Percentiles rank a stretch among this genome's conserved stretches.
Evolutionary conservation across 2,113 vertebrate species (phyloP).

Genomic region (Poeciliopsis occidentalis): DNA sequence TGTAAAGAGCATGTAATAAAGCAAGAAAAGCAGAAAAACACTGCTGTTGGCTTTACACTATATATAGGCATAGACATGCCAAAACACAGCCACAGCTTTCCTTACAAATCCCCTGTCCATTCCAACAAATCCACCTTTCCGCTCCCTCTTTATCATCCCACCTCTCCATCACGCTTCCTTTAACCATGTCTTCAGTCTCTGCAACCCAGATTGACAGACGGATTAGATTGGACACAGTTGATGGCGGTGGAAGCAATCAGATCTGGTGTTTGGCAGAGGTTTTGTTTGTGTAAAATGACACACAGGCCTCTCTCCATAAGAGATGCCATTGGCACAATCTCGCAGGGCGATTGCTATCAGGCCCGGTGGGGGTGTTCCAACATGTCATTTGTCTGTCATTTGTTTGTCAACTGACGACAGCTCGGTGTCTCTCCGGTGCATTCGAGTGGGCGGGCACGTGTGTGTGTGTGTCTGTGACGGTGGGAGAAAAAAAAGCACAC

Average conservation of each 20-base stretch:
- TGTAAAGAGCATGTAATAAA: no score
- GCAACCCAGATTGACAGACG: constrained; percentile 80
- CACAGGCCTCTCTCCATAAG: constrained; percentile 66
- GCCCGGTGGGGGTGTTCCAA: constrained; percentile 79
- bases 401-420: constrained; percentile 81
- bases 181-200: constrained; percentile 61
- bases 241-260: constrained; percentile 79
- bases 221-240: constrained; percentile 84
- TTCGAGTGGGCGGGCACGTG: constrained; percentile 54
- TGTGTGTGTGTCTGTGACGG: constrained; percentile 13
- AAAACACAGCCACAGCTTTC: constrained; percentile 36
- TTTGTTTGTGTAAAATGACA: constrained; percentile 84
- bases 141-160: constrained; percentile 48
- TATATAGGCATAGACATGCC: constrained; percentile 3
- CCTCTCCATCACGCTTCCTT: constrained; percentile 66
- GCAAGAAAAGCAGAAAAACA: no score
- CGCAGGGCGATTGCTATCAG: constrained; percentile 80
- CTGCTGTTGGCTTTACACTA: neutral
- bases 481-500: constrained; percentile 54
- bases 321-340: constrained; percentile 81
- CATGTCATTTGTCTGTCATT: constrained; percentile 85
- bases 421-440: constrained; percentile 67
- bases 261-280: constrained; percentile 79
- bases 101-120: constrained; percentile 41
- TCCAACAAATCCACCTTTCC: constrained; percentile 51